Evolutionary conservation across 2,797 vertebrate species (phyloP).

Genomic region (Taeniopygia guttata): DNA sequence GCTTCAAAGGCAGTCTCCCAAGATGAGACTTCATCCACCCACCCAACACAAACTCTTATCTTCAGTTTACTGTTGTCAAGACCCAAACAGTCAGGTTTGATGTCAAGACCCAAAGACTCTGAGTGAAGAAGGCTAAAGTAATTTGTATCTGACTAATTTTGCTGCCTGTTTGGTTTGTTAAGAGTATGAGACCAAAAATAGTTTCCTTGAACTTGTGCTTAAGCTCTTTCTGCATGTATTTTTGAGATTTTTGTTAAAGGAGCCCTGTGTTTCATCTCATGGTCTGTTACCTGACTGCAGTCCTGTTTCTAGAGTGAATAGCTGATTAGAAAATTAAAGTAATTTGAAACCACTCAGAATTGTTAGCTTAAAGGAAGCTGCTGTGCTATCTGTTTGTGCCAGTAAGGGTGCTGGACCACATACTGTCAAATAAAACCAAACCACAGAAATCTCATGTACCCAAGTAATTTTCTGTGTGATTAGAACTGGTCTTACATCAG

Average conservation of each 20-base stretch:
- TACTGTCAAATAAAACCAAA: background rate
- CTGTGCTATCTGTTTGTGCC: slow-evolving; percentile 6
- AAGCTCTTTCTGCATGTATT: background rate
- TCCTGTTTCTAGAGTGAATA: background rate
- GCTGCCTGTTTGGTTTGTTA: background rate
- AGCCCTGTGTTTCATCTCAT: background rate
- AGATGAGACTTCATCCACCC: background rate
- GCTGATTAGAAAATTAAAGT: background rate
- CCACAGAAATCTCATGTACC: background rate
- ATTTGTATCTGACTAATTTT: background rate
- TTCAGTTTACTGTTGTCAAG: background rate
- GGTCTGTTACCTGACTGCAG: background rate
- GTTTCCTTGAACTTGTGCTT: background rate
- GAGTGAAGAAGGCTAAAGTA: background rate
- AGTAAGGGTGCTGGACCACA: background rate
- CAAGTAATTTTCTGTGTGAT: background rate
- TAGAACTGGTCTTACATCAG: background rate
- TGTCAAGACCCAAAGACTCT: background rate
- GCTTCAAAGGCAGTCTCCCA: background rate
- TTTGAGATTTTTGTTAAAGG: background rate
- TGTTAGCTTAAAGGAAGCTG: background rate
- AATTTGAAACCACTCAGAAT: background rate
- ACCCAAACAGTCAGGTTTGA: background rate
- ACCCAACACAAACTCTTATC: background rate
- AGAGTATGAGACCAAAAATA: background rate